A percentile compares a stretch with the other conserved stretches of the same genome.
Conservation (phyloP, 2,797 vertebrate genomes). For the Geotrypetes seraphini region DNA sequence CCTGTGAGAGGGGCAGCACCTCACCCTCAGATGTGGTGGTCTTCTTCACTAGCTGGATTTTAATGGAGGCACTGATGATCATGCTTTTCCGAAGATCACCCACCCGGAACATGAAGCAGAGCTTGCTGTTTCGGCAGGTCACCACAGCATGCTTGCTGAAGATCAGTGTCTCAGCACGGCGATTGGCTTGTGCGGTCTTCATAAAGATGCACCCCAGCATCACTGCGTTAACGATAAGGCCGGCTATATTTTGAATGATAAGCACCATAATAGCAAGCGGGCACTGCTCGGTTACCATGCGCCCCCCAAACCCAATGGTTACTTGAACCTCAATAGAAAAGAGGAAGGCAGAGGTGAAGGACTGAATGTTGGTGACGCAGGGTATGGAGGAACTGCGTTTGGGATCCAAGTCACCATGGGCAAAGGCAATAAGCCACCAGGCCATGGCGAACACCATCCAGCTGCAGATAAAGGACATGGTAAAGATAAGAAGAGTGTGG, state of each 20-base stretch:
- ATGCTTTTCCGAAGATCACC: conserved; percentile 25
- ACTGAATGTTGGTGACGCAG: conserved; percentile 16
- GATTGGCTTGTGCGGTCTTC: conserved; percentile 27
- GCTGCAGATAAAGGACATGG: conserved; percentile 69
- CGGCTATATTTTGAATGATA: conserved; percentile 23
- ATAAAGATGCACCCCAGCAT: conserved; percentile 29
- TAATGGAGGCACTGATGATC: conserved; percentile 24
- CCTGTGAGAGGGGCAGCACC: conserved; percentile 13
- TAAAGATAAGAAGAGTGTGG: conserved; percentile 70
- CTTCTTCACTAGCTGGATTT: conserved; percentile 17
- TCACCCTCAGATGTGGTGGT: conserved; percentile 15
- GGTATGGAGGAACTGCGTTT: conserved; percentile 2
- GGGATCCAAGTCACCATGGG: conserved; percentile 65
- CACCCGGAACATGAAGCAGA: conserved; percentile 20
- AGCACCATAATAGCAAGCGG: conserved; percentile 15
- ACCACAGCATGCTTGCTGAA: conserved; percentile 21
- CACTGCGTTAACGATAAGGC: conserved; percentile 23
- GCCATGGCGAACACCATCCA: conserved; percentile 76
- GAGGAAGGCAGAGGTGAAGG: conserved; percentile 17
- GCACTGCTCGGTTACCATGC: conserved; percentile 25
- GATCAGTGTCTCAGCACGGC: conserved; percentile 20
- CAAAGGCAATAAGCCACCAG: conserved; percentile 75
- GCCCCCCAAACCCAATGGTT: conserved; percentile 20
- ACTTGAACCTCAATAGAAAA: conserved; percentile 25
- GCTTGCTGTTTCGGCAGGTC: conserved; percentile 6